Base-by-base conservation (phyloP, 53 echinoderm and acorn worm genomes). In the Mesocentrotus franciscanus region DNA sequence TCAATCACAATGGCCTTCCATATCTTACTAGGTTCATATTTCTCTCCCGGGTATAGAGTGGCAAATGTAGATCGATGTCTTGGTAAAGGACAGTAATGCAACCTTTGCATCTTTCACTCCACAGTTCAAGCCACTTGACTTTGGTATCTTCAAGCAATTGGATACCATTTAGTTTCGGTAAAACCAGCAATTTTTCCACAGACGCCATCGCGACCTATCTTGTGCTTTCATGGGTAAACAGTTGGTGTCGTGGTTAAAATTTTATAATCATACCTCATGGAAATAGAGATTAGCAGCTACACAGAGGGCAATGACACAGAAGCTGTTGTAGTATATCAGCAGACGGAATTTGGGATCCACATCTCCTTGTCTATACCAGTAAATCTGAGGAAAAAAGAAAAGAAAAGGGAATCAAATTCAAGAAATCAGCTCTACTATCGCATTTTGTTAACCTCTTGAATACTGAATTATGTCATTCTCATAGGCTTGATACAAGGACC, bases 291-390 rank as follows among this genome's bases (percentile, higher is more conserved):
- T 98, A 20, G 99, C 99, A 85, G 97, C 96, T 4, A 98, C 91
- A 95, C 99, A 97, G 58, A 99, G 96, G 15, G 95, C 95, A 33
- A 99, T 92, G 68, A 99, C 89, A 29, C 96, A 96, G 91, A 97
- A 95, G n/a, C 97, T 96, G 89, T 99, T 98, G 95, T 97, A 99
- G 93, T 97, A 99, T 20, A 99, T 99, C 70, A 99, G 91, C 33
- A 93, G 85, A 32, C 99, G 96, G 91, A 99, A 99, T 85, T 99
- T 99, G 60, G 99, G 99, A 57, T 96, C 98, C 71, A 99, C 85
- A 89, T 99, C 99, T 29, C 99, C 99, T 78, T 99, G 97, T 10
- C 99, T 81, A 89, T 99, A 99, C 99, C 99, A 99, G 96, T 98
- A 99, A 81, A 99, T 98, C 99, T 99, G 95, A 27, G 78, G 62